Percentiles rank a stretch among this genome's conserved stretches.
Evolutionary conservation across 2,888 invertebrate species (phyloP).

Genomic region (Phengaris arion): DNA sequence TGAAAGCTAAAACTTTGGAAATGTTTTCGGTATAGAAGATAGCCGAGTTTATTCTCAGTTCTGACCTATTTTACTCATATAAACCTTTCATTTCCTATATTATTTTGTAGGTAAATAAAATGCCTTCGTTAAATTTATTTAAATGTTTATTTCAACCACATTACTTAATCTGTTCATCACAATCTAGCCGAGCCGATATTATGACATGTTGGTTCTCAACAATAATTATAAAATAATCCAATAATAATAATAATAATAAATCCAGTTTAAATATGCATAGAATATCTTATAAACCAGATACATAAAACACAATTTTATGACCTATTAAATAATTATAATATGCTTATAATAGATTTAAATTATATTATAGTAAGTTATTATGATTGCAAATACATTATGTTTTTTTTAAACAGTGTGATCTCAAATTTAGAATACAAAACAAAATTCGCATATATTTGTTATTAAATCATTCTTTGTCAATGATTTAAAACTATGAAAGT

Average conservation of each 20-base stretch:
- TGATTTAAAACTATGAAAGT: no score
- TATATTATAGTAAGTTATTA: no score
- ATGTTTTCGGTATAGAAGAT: no score
- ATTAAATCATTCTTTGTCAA: no score
- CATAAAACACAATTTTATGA: background rate
- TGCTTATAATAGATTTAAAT: background rate
- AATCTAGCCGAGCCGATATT: conserved; percentile 32
- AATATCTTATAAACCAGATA: background rate
- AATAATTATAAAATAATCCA: background rate
- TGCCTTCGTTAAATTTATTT: conserved; percentile 53
- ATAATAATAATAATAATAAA: background rate
- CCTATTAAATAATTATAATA: background rate
- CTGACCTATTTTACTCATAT: no score
- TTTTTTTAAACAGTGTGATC: no score
- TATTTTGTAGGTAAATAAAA: conserved; percentile 16
- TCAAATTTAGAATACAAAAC: no score
- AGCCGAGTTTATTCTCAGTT: no score
- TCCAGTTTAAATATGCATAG: background rate
- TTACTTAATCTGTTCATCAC: conserved; percentile 48
- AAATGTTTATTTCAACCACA: conserved; percentile 75
- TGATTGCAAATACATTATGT: no score
- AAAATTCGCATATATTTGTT: no score
- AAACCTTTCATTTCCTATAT: no score
- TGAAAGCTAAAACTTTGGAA: no score
- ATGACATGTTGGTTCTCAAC: background rate